These are phyloP conservation scores for Takifugu ocellatus DNA, from an alignment of 2,797 vertebrate species.

Conservation along the genomic window DNA sequence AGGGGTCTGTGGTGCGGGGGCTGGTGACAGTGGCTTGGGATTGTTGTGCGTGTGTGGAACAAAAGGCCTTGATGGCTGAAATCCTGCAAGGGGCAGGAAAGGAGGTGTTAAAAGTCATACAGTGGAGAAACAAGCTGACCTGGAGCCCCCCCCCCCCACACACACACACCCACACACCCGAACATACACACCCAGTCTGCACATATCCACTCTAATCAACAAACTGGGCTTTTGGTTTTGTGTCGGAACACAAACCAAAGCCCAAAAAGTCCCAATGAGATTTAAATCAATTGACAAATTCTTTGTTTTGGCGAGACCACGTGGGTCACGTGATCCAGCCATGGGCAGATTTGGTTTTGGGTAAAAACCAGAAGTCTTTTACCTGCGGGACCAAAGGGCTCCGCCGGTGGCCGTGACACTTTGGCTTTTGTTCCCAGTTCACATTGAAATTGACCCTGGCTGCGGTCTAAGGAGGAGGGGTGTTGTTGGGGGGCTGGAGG, in stretches of 20 bases:
- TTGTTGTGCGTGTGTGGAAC: constrained; percentile 67
- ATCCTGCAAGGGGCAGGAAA: constrained; percentile 73
- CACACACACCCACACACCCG: background rate
- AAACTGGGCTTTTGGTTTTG: constrained; percentile 20
- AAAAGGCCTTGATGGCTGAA: constrained; percentile 85
- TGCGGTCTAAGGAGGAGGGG: constrained; percentile 29
- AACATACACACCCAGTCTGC: constrained; percentile 64
- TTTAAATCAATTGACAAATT: background rate
- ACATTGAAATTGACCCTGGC: constrained; percentile 90
- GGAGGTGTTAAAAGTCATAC: constrained; percentile 78
- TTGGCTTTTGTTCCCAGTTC: constrained; percentile 83
- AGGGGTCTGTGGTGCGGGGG: constrained; percentile 42
- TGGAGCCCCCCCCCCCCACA: constrained; percentile 34
- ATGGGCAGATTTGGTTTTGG: background rate
- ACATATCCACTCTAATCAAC: constrained; percentile 60
- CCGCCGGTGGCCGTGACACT: constrained; percentile 51
- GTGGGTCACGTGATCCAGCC: too few species aligned
- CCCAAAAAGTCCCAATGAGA: background rate
- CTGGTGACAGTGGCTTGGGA: constrained; percentile 38
- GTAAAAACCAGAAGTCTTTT: constrained; percentile 1
- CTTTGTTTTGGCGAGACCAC: too few species aligned
- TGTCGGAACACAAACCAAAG: background rate
- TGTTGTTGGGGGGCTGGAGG: constrained; percentile 55
- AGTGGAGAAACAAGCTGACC: constrained; percentile 55
- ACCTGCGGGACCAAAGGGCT: constrained; percentile 13